phyloP scores from a whole-genome alignment of 1,140 invertebrate genomes.

The Calycopis cecrops region DNA sequence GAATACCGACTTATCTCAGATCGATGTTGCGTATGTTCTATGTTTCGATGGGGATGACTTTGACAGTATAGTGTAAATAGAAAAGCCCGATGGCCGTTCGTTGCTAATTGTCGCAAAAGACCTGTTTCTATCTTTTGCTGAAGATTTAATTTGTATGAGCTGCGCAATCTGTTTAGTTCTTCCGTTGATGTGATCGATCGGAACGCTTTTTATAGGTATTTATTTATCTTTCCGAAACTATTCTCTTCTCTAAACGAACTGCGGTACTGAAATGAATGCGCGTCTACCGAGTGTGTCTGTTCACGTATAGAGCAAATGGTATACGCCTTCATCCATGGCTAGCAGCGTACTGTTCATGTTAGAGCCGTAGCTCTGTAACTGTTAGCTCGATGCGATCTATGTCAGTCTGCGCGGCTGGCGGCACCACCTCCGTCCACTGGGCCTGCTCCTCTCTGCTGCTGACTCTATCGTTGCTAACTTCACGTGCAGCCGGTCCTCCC shows the following conservation, averaged over 20 bases:
- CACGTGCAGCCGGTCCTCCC: conserved; percentile 26
- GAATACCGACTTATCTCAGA: conserved; percentile 71
- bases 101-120: conserved; percentile 74
- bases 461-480: conserved; percentile 50
- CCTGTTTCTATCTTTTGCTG: conserved; percentile 74
- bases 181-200: conserved; percentile 68
- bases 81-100: conserved; percentile 74
- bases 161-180: conserved; percentile 74
- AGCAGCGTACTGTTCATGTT: conserved; percentile 69
- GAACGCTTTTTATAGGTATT: conserved; percentile 74
- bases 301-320: conserved; percentile 68
- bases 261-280: conserved; percentile 70
- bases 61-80: conserved; percentile 72
- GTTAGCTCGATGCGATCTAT: conserved; percentile 67
- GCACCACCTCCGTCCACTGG: conserved; percentile 32
- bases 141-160: conserved; percentile 75
- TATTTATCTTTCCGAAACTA: conserved; percentile 70
- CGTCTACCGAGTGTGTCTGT: conserved; percentile 65
- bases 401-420: conserved; percentile 54
- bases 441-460: conserved; percentile 56
- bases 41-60: conserved; percentile 72
- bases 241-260: conserved; percentile 64
- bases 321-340: conserved; percentile 71
- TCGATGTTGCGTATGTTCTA: conserved; percentile 74
- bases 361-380: conserved; percentile 65